A percentile compares a stretch with the other conserved stretches of the same genome.
These are phyloP conservation scores for Spilarctia lutea DNA, from an alignment of 2,888 invertebrate genomes.

Conservation along the genomic window DNA sequence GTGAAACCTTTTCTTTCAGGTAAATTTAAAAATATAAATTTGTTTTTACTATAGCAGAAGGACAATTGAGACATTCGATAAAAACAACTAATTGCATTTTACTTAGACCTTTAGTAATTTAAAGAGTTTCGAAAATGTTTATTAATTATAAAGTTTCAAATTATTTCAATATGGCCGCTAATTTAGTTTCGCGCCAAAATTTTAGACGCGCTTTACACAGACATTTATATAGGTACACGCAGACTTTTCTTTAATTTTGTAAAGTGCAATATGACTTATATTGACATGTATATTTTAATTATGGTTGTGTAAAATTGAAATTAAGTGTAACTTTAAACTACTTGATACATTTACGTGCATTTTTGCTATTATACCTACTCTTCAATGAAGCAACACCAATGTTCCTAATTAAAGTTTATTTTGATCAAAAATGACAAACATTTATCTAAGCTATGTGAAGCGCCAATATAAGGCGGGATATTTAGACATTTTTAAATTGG, in stretches of 20 bases:
- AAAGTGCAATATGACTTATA: not conserved
- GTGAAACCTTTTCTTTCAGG: not conserved
- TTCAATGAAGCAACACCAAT: not conserved
- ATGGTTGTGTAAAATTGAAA: not conserved
- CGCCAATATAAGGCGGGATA: not conserved
- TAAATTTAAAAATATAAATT: not conserved
- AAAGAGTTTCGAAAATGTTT: not conserved
- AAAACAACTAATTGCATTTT: not conserved
- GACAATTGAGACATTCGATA: not conserved
- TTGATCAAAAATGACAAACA: not conserved
- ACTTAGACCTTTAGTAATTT: not conserved
- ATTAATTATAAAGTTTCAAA: not conserved
- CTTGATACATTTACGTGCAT: not conserved
- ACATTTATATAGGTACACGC: not conserved
- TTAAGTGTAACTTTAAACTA: not conserved
- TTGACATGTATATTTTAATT: not conserved
- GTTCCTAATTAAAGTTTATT: not conserved
- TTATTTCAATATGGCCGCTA: not conserved
- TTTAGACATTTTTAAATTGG: not conserved
- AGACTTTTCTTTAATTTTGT: not conserved
- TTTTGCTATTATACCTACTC: not conserved
- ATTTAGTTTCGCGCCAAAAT: not conserved
- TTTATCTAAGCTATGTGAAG: not conserved
- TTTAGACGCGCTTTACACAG: not conserved
- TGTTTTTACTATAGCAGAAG: not conserved